Percentiles rank a stretch among this genome's conserved stretches.
Conservation (phyloP, 2,888 invertebrate species). For the Meghimatium bilineatum region DNA sequence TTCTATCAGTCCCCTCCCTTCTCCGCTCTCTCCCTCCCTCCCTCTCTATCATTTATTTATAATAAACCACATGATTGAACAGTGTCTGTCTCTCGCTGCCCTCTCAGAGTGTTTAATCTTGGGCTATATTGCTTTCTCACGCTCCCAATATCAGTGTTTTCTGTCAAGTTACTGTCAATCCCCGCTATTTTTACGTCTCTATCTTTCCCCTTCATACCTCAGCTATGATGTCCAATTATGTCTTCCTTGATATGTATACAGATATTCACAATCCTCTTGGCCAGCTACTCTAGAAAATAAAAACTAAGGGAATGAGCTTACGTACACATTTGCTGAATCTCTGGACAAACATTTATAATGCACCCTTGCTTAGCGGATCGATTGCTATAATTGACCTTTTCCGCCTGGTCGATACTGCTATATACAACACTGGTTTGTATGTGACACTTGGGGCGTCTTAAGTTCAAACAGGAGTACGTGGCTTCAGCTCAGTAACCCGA, state of each 20-base stretch:
- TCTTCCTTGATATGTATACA: background rate
- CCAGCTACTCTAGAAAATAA: background rate
- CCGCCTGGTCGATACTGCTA: constrained; percentile 5
- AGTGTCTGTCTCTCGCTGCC: background rate
- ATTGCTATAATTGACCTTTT: constrained; percentile 4
- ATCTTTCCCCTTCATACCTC: background rate
- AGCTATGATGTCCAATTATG: background rate
- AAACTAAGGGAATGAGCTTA: background rate
- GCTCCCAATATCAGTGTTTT: background rate
- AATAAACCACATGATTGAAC: background rate
- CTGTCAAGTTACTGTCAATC: background rate
- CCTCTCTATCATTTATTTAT: background rate
- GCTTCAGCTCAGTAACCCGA: background rate
- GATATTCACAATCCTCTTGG: background rate
- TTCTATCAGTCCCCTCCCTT: background rate
- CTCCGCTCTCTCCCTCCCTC: background rate
- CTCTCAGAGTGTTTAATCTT: background rate
- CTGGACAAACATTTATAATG: background rate
- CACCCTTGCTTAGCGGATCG: background rate
- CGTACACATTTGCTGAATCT: background rate
- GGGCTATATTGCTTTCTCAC: background rate
- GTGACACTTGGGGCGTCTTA: background rate
- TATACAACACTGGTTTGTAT: background rate
- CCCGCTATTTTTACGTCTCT: background rate
- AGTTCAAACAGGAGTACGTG: constrained; percentile 2